Conservation (phyloP, 2,797 vertebrate genomes). For the Astyanax mexicanus region DNA sequence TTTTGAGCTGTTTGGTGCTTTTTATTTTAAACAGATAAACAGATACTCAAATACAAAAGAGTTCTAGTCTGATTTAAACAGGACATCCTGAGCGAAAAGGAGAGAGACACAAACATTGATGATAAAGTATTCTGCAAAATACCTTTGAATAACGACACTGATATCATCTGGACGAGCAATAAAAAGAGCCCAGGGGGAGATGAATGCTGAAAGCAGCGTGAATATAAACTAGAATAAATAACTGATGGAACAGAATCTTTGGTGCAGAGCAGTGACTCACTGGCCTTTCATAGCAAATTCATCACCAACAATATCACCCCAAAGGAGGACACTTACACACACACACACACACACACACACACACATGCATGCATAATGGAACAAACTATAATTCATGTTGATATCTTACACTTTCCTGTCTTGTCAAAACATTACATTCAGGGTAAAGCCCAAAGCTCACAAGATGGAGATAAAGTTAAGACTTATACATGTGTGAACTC, state of each 20-base stretch:
- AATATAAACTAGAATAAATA: background rate
- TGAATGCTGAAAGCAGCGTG: slow-evolving; percentile 1
- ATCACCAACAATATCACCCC: slow-evolving; percentile 6
- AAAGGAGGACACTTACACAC: background rate
- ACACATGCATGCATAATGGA: background rate
- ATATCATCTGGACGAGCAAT: slow-evolving; percentile 7
- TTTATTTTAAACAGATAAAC: background rate
- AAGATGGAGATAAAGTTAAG: background rate
- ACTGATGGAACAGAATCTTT: slow-evolving; percentile 3
- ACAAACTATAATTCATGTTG: slow-evolving; percentile 12
- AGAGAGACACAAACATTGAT: slow-evolving; percentile 37
- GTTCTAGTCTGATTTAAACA: slow-evolving; percentile 1
- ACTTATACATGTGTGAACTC: too few relatives aligned
- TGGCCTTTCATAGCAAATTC: slow-evolving; percentile 2
- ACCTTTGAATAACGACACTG: slow-evolving; percentile 34
- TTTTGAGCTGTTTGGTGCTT: too few relatives aligned
- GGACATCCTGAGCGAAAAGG: background rate
- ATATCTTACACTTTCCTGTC: slow-evolving; percentile 8
- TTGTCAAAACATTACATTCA: background rate
- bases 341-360: background rate
- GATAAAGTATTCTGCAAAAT: slow-evolving; percentile 36
- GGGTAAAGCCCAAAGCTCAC: background rate
- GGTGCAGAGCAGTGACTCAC: slow-evolving; percentile 3
- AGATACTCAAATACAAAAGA: background rate
- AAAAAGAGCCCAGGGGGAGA: background rate